A percentile compares a stretch with the other conserved stretches of the same genome.
These are phyloP conservation scores for Chaetodon auriga DNA, from an alignment of 2,113 vertebrate genomes.

Conservation along the genomic window DNA sequence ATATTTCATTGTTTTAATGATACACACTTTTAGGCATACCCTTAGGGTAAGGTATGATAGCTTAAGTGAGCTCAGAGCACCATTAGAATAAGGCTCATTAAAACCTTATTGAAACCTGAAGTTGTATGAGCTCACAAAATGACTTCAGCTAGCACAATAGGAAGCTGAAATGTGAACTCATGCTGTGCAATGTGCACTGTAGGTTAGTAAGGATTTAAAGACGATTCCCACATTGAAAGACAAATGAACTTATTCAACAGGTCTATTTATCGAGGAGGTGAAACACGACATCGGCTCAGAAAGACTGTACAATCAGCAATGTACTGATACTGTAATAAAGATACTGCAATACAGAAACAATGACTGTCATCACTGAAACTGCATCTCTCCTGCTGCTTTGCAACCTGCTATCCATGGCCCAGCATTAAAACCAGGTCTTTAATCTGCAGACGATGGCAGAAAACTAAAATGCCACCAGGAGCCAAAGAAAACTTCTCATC, in stretches of 20 bases:
- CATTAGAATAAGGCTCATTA: not conserved
- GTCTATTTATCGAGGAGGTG: not conserved
- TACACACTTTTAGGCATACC: not conserved
- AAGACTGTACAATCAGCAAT: not conserved
- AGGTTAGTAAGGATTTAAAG: not conserved
- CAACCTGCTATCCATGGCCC: not conserved
- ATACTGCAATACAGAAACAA: not conserved
- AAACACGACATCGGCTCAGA: not conserved
- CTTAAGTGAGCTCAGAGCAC: not conserved
- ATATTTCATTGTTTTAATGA: not conserved
- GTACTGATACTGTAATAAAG: not conserved
- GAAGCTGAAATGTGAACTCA: not conserved
- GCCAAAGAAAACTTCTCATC: conserved; percentile 51
- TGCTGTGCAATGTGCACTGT: not conserved
- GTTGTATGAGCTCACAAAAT: not conserved
- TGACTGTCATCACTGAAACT: not conserved
- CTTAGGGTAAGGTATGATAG: not conserved
- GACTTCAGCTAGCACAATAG: not conserved
- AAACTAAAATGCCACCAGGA: conserved; percentile 17
- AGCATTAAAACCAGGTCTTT: conserved; percentile 16
- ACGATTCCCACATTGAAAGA: not conserved
- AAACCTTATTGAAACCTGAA: not conserved
- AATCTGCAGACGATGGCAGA: conserved; percentile 18
- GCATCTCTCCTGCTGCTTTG: conserved; percentile 3
- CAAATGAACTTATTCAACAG: not conserved